Percentiles rank a stretch among this genome's conserved stretches.
Evolutionary conservation across 2,797 vertebrate species (phyloP).

Genomic region (Nasua narica): DNA sequence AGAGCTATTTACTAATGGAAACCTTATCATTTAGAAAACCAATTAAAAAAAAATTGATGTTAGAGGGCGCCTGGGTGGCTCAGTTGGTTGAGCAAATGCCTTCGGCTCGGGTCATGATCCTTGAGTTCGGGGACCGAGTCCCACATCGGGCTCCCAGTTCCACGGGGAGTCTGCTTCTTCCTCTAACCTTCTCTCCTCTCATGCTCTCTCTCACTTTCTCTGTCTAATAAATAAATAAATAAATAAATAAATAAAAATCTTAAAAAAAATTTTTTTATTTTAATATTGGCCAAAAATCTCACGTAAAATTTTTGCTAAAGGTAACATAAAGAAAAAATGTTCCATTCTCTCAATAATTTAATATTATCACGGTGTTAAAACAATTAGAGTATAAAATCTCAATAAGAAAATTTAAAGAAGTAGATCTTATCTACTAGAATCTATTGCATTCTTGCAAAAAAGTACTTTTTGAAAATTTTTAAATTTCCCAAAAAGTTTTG

Average conservation of each 20-base stretch:
- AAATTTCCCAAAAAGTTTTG: background rate
- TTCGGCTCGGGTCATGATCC: no score
- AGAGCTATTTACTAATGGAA: background rate
- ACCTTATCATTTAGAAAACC: background rate
- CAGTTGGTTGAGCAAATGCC: no score
- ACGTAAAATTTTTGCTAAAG: background rate
- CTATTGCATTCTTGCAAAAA: background rate
- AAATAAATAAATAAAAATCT: no score
- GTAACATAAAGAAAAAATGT: slow-evolving; percentile 2
- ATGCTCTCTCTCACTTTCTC: no score
- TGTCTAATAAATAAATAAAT: no score
- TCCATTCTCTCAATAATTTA: background rate
- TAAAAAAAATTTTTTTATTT: no score
- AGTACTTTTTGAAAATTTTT: background rate
- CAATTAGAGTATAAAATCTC: slow-evolving; percentile 22
- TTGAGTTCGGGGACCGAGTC: no score
- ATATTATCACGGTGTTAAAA: background rate
- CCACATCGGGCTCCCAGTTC: no score
- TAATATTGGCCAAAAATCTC: slow-evolving; percentile 1
- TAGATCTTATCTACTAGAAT: background rate
- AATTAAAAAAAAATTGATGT: background rate
- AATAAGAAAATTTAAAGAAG: background rate
- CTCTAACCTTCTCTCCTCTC: no score
- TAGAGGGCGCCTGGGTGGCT: no score
- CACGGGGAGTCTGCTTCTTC: no score